Conservation (phyloP, 2,888 invertebrate genomes). For the Sylvicola fuscatus region DNA sequence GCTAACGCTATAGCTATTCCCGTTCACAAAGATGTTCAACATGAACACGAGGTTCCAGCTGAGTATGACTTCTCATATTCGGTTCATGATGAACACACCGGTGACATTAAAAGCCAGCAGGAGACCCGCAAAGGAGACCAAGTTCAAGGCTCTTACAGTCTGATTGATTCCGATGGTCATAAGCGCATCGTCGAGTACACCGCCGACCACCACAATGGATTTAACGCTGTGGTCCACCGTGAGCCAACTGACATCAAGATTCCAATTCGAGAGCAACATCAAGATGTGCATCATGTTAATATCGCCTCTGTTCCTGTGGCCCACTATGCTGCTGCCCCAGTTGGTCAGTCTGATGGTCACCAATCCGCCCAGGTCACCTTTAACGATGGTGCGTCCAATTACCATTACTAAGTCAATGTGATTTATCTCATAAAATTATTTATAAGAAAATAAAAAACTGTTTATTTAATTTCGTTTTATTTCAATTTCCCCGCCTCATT, state of each 20-base stretch:
- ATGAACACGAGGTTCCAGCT: slow-evolving; percentile 19
- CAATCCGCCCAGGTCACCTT: no score
- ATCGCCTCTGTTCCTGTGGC: no score
- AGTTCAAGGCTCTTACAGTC: slow-evolving; percentile 29
- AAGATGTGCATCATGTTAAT: no score
- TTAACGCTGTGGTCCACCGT: slow-evolving; percentile 30
- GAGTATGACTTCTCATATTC: slow-evolving; percentile 28
- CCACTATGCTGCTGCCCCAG: no score
- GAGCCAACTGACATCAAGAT: slow-evolving; percentile 20
- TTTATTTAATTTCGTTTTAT: no score
- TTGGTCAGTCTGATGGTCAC: no score
- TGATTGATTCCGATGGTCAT: slow-evolving; percentile 31
- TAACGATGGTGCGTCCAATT: no score
- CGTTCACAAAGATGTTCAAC: not conserved
- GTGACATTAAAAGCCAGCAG: slow-evolving; percentile 30
- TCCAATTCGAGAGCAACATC: no score
- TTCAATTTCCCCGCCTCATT: no score
- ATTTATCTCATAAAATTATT: no score
- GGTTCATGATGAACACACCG: slow-evolving; percentile 29
- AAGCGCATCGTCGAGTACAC: slow-evolving; percentile 30
- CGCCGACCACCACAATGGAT: slow-evolving; percentile 30
- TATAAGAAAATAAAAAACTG: no score
- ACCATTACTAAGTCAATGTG: no score
- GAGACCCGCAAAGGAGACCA: slow-evolving; percentile 29
- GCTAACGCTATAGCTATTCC: not conserved